Evolutionary conservation across 2,888 invertebrate genomes (phyloP).

Genomic region (Andricus quercusramuli): DNA sequence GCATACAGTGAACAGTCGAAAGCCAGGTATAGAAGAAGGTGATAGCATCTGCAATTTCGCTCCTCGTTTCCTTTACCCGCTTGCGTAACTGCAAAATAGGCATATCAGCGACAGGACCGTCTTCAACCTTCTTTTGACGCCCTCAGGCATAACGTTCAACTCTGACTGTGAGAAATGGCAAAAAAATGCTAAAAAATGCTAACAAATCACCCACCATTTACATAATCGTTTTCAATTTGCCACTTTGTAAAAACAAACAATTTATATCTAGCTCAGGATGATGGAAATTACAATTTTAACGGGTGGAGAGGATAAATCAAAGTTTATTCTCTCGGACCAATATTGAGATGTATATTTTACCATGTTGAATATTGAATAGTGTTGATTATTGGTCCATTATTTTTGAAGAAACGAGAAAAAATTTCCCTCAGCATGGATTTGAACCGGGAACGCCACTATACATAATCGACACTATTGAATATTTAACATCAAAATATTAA

Average conservation of each 20-base stretch:
- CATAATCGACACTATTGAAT: too few relatives aligned
- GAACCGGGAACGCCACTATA: too few relatives aligned
- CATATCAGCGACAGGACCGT: constrained; percentile 3
- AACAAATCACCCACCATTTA: neutral
- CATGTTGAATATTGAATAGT: too few relatives aligned
- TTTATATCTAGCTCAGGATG: neutral
- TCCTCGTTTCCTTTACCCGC: neutral
- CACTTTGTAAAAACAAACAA: neutral
- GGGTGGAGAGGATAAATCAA: too few relatives aligned
- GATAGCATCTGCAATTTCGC: constrained; percentile 1
- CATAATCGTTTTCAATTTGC: constrained; percentile 7
- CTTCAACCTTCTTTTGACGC: neutral
- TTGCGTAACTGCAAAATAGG: neutral
- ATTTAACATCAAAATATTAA: too few relatives aligned
- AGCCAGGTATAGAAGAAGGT: neutral
- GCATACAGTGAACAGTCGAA: neutral
- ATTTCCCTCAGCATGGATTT: too few relatives aligned
- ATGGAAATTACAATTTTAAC: neutral
- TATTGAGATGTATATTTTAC: too few relatives aligned
- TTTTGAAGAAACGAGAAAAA: too few relatives aligned
- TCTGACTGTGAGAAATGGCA: neutral
- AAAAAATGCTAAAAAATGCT: constrained; percentile 5
- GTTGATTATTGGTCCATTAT: too few relatives aligned
- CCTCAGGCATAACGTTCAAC: neutral
- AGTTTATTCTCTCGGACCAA: too few relatives aligned